Conservation (phyloP, 1,140 invertebrate genomes). For the Neotoxoptera formosana region DNA sequence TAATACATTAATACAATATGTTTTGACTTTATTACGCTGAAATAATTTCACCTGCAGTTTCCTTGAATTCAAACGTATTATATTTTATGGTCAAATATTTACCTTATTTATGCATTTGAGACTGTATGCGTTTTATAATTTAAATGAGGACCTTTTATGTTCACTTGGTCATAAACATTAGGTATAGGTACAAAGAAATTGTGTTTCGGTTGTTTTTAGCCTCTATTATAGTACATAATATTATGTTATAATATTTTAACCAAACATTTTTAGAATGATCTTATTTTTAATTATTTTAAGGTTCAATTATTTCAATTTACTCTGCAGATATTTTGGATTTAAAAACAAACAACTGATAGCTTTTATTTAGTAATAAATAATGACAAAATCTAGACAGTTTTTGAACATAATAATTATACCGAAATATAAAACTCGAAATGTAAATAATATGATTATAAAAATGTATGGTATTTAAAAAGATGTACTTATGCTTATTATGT, state of each 20-base stretch:
- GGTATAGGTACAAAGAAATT: not conserved
- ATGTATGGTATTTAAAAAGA: not conserved
- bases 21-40: slow-evolving; percentile 26
- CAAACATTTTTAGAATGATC: slow-evolving; percentile 1
- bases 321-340: not conserved
- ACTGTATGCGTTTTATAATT: slow-evolving; percentile 5
- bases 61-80: slow-evolving; percentile 26
- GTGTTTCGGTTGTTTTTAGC: slow-evolving; percentile 2
- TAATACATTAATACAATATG: not conserved
- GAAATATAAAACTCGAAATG: not conserved
- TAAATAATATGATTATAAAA: not conserved
- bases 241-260: not conserved
- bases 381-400: not conserved
- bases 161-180: slow-evolving; percentile 1
- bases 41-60: not conserved
- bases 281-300: not conserved
- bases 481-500: not conserved
- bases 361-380: not conserved
- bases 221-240: not conserved
- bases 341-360: not conserved
- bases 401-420: not conserved
- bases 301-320: not conserved
- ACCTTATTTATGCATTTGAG: slow-evolving; percentile 24
- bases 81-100: slow-evolving; percentile 19
- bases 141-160: slow-evolving; percentile 26